Percentiles rank a stretch among this genome's conserved stretches.
phyloP scores from a whole-genome alignment of 2,797 vertebrate genomes.

The Pseudochromis fuscus region DNA sequence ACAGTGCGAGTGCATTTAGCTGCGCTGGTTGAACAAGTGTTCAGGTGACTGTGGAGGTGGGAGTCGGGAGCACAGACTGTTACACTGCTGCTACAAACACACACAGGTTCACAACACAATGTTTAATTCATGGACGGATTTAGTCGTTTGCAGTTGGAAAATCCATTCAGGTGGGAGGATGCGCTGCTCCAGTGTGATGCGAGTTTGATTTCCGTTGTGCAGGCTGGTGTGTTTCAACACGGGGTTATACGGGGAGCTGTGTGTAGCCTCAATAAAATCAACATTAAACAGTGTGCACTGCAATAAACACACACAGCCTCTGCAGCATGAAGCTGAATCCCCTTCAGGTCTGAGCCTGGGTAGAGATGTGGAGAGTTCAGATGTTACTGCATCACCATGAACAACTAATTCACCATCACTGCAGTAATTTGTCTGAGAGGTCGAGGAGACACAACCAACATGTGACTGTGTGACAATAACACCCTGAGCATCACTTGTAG shows the following conservation, averaged over 20 bases:
- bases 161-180: conserved; percentile 52
- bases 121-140: conserved; percentile 47
- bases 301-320: background rate
- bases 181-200: conserved; percentile 15
- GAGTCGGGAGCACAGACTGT: background rate
- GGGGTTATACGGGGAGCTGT: background rate
- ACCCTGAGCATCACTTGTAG: no score
- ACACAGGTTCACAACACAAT: conserved; percentile 24
- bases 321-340: background rate
- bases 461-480: no score
- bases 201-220: conserved; percentile 31
- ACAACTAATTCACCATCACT: no score
- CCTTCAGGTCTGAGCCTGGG: background rate
- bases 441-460: no score
- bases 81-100: no score
- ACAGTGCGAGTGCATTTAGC: background rate
- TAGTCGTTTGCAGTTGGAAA: conserved; percentile 17
- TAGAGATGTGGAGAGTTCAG: no score
- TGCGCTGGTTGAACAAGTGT: conserved; percentile 3
- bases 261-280: conserved; percentile 1
- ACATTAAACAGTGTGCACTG: background rate
- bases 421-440: no score
- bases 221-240: background rate
- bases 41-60: conserved; percentile 19
- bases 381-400: no score